Evolutionary conservation across 1,140 invertebrate genomes (phyloP), one percentile per base, ranked within the genome.

Genomic region (Cepaea nemoralis): DNA sequence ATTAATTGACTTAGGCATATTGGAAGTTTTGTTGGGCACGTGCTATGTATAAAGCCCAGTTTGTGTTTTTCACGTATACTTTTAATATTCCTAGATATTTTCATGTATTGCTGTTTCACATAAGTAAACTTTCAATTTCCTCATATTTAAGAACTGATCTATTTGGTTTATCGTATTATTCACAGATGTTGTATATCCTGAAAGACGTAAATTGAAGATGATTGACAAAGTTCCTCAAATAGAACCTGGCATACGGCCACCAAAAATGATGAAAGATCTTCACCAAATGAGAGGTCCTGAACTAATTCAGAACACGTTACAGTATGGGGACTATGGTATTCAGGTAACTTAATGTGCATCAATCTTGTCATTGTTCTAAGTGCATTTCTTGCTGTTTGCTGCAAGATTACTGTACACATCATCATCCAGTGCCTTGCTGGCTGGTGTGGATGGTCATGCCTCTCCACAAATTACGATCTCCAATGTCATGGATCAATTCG

Each of bases 261-360:
- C 84, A 66, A 97, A 96, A 92, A 96, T 97, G 95, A 94, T 94
- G 82, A 97, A 96, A 88, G 93, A 93, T 69, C 90, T 97, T 0
- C 93, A 93, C 39, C 94, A 95, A 39, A 97, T 98, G 94, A 93
- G 97, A 89, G 98, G 98, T 0, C 96, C 96, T 12, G 98, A 99
- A 92, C 55, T 89, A 33, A 87, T 97, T 69, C 96, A 98, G 85
- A 98, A 96, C 88, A 93, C 93, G 69, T 92, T 99, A 5, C 92
- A 96, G 74, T 95, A 98, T 87, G 95, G 95, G 86, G 97, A 99
- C 86, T 99, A 94, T 94, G 98, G 96, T 40, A 95, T 99, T 84
- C 93, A 97, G 89, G 96, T 96, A 93, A 93, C 93, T 92, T 66
- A n/a, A 3, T 55, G 22, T 73, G 31, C 22, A 24, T 12, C 8